Base-by-base conservation (phyloP, 2,113 vertebrate species). In the Chaetorhynchus papuensis region DNA sequence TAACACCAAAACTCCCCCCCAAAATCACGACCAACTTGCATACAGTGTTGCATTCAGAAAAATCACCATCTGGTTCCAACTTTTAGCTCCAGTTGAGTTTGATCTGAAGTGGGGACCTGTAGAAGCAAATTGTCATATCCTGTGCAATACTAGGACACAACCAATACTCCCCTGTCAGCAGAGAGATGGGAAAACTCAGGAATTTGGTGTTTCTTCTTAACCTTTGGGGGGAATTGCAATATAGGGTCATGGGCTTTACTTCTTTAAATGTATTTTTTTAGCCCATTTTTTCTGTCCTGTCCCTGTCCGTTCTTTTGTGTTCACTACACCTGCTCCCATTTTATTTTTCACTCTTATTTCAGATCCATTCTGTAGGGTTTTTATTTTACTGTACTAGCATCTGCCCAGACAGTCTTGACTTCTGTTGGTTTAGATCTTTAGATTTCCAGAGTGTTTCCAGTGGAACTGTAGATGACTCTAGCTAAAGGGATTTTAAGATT, bases 161-260 rank as follows among this genome's bases (percentile, higher is more conserved):
- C 9, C 52, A 66, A 20, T 26, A 20, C 28, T 81, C 17, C 56
- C 68, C 30, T 52, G 45, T 26, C 15, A 64, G 45, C 23, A 82
- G 23, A 69, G 61, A 18, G 61, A 56, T 0, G 0, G 21, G 11
- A 20, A 52, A 9, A 45, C 26, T 49, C 0, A 0, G 20, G 23
- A 59, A 54, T 72, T 20, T 65, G 9, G 15, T 39, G 18, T n/a
- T 78, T 11, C 20, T 22, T 81, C 44, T 81, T 63, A 56, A 3
- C 2, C 11, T 81, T 78, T 60, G 26, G 37, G 50, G 17, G 6
- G 7, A 77, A 42, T 56, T 60, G 41, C 50, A 52, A 7, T 54
- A 50, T 2, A 45, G 21, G 6, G 24, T 63, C 14, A 59, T 10
- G 19, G 54, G 14, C 12, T 68, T 66, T 68, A 41, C 39, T 76